A percentile compares a stretch with the other conserved stretches of the same genome.
Conservation (phyloP, 1,140 invertebrate species). For the Lordiphosa mommai region DNA sequence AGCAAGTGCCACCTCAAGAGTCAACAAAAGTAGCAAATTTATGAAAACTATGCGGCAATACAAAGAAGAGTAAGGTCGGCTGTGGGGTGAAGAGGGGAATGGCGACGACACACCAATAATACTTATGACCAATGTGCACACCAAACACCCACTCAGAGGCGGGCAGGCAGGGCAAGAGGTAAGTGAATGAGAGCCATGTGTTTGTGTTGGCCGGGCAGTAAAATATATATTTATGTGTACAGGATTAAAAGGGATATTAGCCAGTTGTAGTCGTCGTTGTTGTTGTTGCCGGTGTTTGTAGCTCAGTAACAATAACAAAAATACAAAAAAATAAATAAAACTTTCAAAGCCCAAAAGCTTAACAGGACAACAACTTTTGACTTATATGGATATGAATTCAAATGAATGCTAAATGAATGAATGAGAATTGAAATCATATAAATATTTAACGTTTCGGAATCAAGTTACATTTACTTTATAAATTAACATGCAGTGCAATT, state of each 20-base stretch:
- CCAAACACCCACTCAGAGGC: not conserved
- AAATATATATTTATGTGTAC: constrained; percentile 59
- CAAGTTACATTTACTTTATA: no score
- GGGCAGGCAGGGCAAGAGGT: not conserved
- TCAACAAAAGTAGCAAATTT: constrained; percentile 42
- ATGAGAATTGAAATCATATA: no score
- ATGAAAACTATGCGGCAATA: constrained; percentile 51
- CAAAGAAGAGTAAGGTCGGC: constrained; percentile 1
- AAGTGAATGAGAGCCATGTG: not conserved
- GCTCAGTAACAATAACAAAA: no score
- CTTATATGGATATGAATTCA: no score
- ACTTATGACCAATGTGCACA: constrained; percentile 36
- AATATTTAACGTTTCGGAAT: no score
- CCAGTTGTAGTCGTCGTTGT: constrained; percentile 34
- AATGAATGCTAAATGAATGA: no score
- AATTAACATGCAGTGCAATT: no score
- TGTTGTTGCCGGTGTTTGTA: not conserved
- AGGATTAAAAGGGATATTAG: constrained; percentile 66
- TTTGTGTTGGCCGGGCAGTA: constrained; percentile 18
- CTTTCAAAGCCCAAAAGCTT: no score
- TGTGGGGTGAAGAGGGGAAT: not conserved
- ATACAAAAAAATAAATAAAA: no score
- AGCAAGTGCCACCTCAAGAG: constrained; percentile 3
- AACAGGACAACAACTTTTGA: no score
- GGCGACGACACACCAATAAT: constrained; percentile 37